Conservation (phyloP, 2,797 vertebrate species). For the Falco rusticolus region DNA sequence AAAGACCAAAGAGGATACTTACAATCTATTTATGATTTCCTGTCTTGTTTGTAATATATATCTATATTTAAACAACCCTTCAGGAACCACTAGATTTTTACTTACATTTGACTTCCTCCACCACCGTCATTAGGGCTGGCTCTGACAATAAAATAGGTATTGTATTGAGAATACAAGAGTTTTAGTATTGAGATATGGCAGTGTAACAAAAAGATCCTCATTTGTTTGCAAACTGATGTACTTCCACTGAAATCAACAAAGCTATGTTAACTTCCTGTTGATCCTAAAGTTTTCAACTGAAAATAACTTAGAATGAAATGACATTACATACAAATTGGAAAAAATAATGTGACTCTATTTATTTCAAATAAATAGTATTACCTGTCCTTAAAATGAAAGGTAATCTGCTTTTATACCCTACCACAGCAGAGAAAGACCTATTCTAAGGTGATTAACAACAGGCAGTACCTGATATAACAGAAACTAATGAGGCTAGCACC, state of each 20-base stretch:
- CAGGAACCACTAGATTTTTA: not conserved
- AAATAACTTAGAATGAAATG: not conserved
- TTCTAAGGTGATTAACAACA: conserved; percentile 13
- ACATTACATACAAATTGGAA: not conserved
- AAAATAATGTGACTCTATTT: not conserved
- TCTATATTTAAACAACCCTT: not conserved
- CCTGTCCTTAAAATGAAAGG: not conserved
- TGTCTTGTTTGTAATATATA: not conserved
- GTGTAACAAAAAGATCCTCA: not conserved
- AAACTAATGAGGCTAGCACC: conserved; percentile 11
- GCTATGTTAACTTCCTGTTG: not conserved
- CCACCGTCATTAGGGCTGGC: not conserved
- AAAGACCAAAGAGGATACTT: not conserved
- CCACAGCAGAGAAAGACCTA: not conserved
- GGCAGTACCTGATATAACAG: not conserved
- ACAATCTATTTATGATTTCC: not conserved
- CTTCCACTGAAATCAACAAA: not conserved
- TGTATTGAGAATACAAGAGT: not conserved
- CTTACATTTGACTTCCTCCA: not conserved
- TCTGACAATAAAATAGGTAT: not conserved
- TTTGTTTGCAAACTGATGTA: not conserved
- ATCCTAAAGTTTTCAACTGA: not conserved
- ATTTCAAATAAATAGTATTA: not conserved
- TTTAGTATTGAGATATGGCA: not conserved
- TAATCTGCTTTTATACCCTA: not conserved